Conservation (phyloP, 2,888 invertebrate species). For the Heteromyza rotundicornis region DNA sequence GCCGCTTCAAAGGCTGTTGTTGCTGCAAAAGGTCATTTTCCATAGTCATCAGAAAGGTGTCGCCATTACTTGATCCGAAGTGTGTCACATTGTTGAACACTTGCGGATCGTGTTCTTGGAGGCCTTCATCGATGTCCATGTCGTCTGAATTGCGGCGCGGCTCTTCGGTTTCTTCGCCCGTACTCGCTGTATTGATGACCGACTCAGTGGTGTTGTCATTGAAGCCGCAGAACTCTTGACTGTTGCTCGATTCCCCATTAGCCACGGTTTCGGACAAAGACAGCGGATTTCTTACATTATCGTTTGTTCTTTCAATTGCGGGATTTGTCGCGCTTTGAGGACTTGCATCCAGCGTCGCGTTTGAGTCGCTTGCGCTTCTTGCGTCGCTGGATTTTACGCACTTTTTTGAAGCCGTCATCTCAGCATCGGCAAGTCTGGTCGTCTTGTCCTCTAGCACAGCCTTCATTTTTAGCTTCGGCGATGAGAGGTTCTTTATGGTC, state of each 20-base stretch:
- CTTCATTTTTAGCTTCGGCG: slow-evolving; percentile 64
- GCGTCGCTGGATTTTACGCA: slow-evolving; percentile 22
- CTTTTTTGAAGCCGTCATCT: slow-evolving; percentile 24
- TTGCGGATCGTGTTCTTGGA: slow-evolving; percentile 55
- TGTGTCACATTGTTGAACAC: slow-evolving; percentile 54
- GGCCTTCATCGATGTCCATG: slow-evolving; percentile 58
- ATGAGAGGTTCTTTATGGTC: slow-evolving; percentile 60
- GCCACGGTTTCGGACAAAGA: slow-evolving; percentile 19
- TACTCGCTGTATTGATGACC: slow-evolving; percentile 12
- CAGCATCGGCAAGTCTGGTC: slow-evolving; percentile 12
- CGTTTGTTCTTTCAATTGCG: slow-evolving; percentile 29
- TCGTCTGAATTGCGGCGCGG: slow-evolving; percentile 55
- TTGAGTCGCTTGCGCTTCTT: slow-evolving; percentile 3
- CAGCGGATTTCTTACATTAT: not conserved
- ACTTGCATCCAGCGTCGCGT: not conserved
- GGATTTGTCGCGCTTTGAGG: not conserved
- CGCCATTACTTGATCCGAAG: slow-evolving; percentile 34
- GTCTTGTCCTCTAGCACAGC: slow-evolving; percentile 62
- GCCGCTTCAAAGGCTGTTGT: slow-evolving; percentile 19
- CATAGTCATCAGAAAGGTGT: not conserved
- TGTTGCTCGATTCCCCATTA: slow-evolving; percentile 47
- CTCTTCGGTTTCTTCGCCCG: slow-evolving; percentile 31
- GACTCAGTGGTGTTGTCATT: slow-evolving; percentile 35
- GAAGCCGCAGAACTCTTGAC: slow-evolving; percentile 49
- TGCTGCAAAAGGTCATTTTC: slow-evolving; percentile 3